These are phyloP conservation scores for Saturnia pavonia DNA, from an alignment of 2,888 invertebrate genomes.

Conservation along the genomic window DNA sequence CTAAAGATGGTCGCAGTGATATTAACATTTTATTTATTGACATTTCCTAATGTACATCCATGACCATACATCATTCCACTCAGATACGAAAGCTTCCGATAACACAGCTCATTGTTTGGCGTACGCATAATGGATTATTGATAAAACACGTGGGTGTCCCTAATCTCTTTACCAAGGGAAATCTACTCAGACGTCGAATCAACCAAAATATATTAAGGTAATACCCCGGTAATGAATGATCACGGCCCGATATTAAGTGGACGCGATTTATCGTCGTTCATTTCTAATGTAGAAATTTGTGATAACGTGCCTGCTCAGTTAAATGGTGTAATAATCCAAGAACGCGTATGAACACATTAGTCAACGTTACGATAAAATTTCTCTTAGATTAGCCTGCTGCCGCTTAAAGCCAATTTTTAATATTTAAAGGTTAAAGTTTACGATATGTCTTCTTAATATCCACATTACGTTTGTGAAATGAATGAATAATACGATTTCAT, in stretches of 20 bases:
- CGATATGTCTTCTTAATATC: slow-evolving; percentile 53
- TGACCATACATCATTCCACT: slow-evolving; percentile 68
- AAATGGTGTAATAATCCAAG: slow-evolving; percentile 66
- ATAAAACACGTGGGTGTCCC: slow-evolving; percentile 79
- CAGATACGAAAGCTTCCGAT: slow-evolving; percentile 66
- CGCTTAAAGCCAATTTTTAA: slow-evolving; percentile 53
- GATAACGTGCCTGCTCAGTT: slow-evolving; percentile 64
- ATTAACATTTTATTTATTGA: slow-evolving; percentile 78
- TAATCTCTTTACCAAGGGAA: slow-evolving; percentile 64
- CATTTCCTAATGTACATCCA: slow-evolving; percentile 75
- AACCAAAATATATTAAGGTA: slow-evolving; percentile 63
- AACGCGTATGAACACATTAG: slow-evolving; percentile 64
- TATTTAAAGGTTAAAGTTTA: slow-evolving; percentile 62
- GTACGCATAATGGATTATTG: slow-evolving; percentile 80
- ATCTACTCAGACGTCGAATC: slow-evolving; percentile 64
- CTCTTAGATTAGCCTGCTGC: slow-evolving; percentile 55
- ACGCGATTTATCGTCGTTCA: slow-evolving; percentile 66
- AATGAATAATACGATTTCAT: slow-evolving; percentile 46
- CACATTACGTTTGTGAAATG: slow-evolving; percentile 37
- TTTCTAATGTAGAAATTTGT: slow-evolving; percentile 65
- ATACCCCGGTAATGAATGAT: slow-evolving; percentile 69
- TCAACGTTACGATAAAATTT: slow-evolving; percentile 62
- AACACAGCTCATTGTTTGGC: slow-evolving; percentile 76
- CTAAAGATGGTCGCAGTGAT: slow-evolving; percentile 62
- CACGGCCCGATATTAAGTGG: slow-evolving; percentile 70